These are phyloP conservation scores for Phania funesta DNA, from an alignment of 2,888 invertebrate species.

Conservation along the genomic window DNA sequence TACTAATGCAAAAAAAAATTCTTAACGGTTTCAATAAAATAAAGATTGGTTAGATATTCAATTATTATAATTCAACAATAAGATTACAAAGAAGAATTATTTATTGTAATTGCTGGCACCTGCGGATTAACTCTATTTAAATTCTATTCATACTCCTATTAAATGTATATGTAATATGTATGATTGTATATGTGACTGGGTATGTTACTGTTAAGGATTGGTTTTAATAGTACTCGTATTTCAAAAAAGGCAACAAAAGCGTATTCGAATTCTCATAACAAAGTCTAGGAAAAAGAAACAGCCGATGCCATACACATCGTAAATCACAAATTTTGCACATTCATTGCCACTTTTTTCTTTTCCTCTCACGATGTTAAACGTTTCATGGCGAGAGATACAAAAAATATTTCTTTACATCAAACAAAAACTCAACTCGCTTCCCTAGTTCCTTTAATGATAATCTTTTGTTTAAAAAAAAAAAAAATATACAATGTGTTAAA, in stretches of 20 bases:
- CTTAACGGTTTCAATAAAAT: no score
- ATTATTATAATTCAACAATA: no score
- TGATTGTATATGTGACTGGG: no score
- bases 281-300: not conserved
- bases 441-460: not conserved
- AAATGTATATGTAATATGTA: no score
- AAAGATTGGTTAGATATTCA: no score
- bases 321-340: conserved; percentile 43
- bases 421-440: conserved; percentile 18
- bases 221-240: not conserved
- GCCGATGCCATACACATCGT: conserved; percentile 46
- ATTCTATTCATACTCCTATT: no score
- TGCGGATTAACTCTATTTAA: no score
- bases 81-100: no score
- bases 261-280: not conserved
- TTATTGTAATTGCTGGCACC: no score
- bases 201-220: not conserved
- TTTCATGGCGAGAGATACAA: not conserved
- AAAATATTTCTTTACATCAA: not conserved
- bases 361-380: conserved; percentile 13
- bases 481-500: no score
- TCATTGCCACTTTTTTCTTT: conserved; percentile 4
- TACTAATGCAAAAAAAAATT: no score
- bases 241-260: not conserved
- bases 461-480: no score